Evolutionary conservation across 2,113 vertebrate species (phyloP), one percentile per base, ranked within the genome.

Genomic region (Dipodomys spectabilis): DNA sequence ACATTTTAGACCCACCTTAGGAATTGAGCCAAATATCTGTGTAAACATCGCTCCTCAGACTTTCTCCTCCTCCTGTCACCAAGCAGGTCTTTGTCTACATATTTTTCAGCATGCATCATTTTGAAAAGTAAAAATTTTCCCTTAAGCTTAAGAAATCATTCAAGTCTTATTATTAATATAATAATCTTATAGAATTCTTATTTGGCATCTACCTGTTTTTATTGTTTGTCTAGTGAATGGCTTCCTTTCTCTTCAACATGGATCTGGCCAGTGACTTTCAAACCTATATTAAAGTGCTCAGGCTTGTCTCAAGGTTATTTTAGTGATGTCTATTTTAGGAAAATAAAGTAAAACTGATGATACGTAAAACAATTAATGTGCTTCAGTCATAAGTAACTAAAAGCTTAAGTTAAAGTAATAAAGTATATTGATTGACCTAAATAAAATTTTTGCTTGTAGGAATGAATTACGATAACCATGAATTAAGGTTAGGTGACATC

Each of bases 101-200:
- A 85, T 82, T 79, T 80, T 80, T 20, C 77, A 93, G 64, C 15
- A 57, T 7, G 32, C 7, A 68, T 67, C 75, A 35, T 86, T 92
- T 75, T 88, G 10, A 39, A 90, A 94, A 82, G 1, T 28, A 1
- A 73, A 82, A 73, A 86, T 10, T 65, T 22, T 80, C 72, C 44
- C 68, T 27, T 64, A 80, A 82, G 18, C 7, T n/a, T 81, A 81
- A 87, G 68, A 90, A 93, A 64, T 93, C 27, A 71, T 53, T 88
- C 67, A 28, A 82, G 64, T 77, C 62, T 79, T 60, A 62, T 64
- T 92, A 74, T 13, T 88, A 91, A 27, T 15, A 72, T 3, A 67
- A 7, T 53, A 69, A 64, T 53, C 30, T 49, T 49, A 60, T 16
- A 23, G 39, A 53, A n/a, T 57, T 80, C 39, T 91, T 90, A 32